Evolutionary conservation across 2,797 vertebrate genomes (phyloP).

Genomic region (Discoglossus pictus): DNA sequence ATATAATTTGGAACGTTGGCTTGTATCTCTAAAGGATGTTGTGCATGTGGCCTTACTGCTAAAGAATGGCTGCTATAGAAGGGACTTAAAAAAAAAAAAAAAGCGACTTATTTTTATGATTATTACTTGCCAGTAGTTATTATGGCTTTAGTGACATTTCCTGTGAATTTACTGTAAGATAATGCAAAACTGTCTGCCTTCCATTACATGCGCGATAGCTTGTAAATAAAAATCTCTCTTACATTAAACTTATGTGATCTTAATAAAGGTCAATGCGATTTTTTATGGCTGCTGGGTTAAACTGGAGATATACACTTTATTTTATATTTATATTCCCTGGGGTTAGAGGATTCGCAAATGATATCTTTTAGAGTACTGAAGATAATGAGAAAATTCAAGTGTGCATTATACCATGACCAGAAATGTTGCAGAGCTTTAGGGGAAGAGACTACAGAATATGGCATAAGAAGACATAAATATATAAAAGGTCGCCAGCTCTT

Average conservation of each 20-base stretch:
- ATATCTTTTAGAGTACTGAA: conserved; percentile 41
- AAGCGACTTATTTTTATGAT: background rate
- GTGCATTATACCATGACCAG: conserved; percentile 50
- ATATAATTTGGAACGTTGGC: too few relatives aligned
- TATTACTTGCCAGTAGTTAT: conserved; percentile 37
- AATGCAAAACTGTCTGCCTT: conserved; percentile 33
- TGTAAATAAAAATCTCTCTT: conserved; percentile 51
- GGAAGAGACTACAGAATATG: conserved; percentile 24
- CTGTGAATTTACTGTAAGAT: conserved; percentile 38
- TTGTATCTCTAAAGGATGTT: too few relatives aligned
- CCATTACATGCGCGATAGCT: conserved; percentile 47
- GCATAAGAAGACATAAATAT: conserved; percentile 30
- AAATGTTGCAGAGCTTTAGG: conserved; percentile 36
- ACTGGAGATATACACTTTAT: conserved; percentile 50
- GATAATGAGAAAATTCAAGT: conserved; percentile 51
- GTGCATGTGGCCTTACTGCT: too few relatives aligned
- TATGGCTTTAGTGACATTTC: conserved; percentile 45
- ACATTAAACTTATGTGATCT: conserved; percentile 48
- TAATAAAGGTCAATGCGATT: conserved; percentile 50
- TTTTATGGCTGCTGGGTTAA: conserved; percentile 50
- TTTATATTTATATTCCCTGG: conserved; percentile 48
- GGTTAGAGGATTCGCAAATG: conserved; percentile 38
- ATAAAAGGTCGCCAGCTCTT: conserved; percentile 16
- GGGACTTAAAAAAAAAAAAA: too few relatives aligned
- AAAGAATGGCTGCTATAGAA: too few relatives aligned